Base-by-base conservation (phyloP, 64 coral and sea anemone genomes). In the Porites lutea region DNA sequence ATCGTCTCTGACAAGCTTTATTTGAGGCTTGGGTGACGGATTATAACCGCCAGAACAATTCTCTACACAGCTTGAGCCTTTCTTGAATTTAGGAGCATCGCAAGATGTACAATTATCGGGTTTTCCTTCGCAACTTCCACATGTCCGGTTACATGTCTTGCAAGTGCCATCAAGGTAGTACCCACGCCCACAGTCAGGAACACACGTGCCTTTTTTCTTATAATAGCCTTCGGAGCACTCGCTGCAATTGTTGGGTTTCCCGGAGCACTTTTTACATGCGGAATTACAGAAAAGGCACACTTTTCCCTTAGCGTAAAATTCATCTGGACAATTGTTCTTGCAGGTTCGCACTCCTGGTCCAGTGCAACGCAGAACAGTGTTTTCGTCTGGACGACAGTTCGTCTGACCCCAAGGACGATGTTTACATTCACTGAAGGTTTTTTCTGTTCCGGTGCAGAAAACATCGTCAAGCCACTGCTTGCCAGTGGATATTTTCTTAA, bases 401-500 rank as follows among this genome's bases (percentile, higher is more conserved):
- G 91, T 87, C 20, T 71, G 2, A 2, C 91, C 91, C 91, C 91
- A 93, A 4, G 72, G 10, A 18, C 69, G 72, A 45, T 87, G 91
- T 3, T 21, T n/a, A 47, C 91, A 93, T 6, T 93, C 48, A 51
- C 85, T 51, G 3, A 93, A 74, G 15, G 59, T 5, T 67, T 65
- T 65, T 48, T 93, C 91, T 7, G 48, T 46, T 9, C 91, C 91
- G 3, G 54, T 46, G 51, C 91, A 93, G 52, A 78, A 77, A 74
- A 93, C 85, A 67, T 93, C 91, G 48, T 93, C 91, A 37, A 93
- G 82, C 91, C 91, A 93, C 12, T 87, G 74, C 43, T 87, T 86
- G 6, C 91, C 82, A 2, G 82, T 92, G 43, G 78, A 48, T 9
- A 22, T n/a, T 8, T 84, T 84, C 8, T 84, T 67, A 1, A 84